Base-by-base conservation (phyloP, 1,140 invertebrate species). In the Stegodyphus mimosarum region DNA sequence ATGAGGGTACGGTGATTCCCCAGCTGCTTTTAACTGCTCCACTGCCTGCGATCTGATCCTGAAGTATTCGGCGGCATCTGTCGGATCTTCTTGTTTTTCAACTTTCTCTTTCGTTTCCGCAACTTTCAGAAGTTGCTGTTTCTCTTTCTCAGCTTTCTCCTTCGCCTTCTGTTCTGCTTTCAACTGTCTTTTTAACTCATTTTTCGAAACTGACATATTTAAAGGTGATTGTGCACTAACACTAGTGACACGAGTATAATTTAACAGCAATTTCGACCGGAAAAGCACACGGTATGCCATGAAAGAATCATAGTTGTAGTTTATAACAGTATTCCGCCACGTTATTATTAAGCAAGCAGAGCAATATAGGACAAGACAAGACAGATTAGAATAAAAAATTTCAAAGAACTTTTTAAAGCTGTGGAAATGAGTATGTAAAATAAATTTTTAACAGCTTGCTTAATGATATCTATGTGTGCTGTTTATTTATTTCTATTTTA, bases 1-100 rank as follows among this genome's bases (percentile, higher is more conserved):
- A 91, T 99, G 99, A 18, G 98, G 98, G 91, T 99, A 99, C n/a
- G 98, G 98, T 91, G 95, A 93, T 33, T 95, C 92, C 48, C 91
- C 89, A n/a, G 93, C 93, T 0, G 92, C 91, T 91, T 99, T 99
- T 6, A 97, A 91, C 63, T 95, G 93, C 66, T 93, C 92, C 18
- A 99, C 92, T 50, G 94, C 93, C 83, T 93, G 92, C 0, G 93
- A 93, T 86, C 98, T 92, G 48, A 99, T 89, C 90, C 96, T 96
- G 88, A 95, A 97, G 90, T 97, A 99, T 92, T 99, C 94, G 93
- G 94, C 87, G 9, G 97, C 95, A 90, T 94, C 97, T 87, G 98
- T 96, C 88, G 98, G 95, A 88, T 95, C 96, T 88, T 97, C 96
- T 51, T 90, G 90, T 80, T 91, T 88, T 17, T 67, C 51, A 87